Conservation (phyloP, 2,113 vertebrate genomes). For the Gambusia affinis region DNA sequence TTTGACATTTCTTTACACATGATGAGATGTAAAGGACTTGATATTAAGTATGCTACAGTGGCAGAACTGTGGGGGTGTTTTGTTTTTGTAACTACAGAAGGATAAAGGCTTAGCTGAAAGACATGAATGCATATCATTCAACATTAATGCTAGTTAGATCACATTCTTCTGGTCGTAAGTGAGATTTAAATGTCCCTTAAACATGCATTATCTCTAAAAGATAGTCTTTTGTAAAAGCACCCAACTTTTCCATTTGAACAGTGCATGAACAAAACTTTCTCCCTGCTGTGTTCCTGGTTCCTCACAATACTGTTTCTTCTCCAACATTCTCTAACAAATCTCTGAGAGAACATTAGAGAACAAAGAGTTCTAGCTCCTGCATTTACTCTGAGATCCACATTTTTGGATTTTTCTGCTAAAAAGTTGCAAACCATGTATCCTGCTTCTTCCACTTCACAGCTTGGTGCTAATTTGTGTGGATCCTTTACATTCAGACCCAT, state of each 20-base stretch:
- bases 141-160: neutral
- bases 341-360: too few species aligned
- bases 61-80: neutral
- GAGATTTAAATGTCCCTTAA: neutral
- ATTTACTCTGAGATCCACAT: too few species aligned
- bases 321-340: too few species aligned
- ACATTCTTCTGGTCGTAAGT: neutral
- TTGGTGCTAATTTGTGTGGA: neutral
- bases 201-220: neutral
- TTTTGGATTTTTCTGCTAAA: neutral
- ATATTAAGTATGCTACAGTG: neutral
- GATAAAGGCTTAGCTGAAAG: neutral
- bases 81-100: neutral
- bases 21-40: neutral
- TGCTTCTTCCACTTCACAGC: neutral
- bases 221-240: too few species aligned
- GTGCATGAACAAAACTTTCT: too few species aligned
- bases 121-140: neutral
- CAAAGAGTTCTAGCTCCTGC: too few species aligned
- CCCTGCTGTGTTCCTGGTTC: too few species aligned
- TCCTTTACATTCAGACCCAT: neutral
- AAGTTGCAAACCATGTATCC: neutral
- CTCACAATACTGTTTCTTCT: too few species aligned
- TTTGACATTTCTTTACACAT: neutral
- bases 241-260: too few species aligned